These are phyloP conservation scores for Hemibagrus guttatus DNA, from an alignment of 2,797 vertebrate species.

Conservation along the genomic window DNA sequence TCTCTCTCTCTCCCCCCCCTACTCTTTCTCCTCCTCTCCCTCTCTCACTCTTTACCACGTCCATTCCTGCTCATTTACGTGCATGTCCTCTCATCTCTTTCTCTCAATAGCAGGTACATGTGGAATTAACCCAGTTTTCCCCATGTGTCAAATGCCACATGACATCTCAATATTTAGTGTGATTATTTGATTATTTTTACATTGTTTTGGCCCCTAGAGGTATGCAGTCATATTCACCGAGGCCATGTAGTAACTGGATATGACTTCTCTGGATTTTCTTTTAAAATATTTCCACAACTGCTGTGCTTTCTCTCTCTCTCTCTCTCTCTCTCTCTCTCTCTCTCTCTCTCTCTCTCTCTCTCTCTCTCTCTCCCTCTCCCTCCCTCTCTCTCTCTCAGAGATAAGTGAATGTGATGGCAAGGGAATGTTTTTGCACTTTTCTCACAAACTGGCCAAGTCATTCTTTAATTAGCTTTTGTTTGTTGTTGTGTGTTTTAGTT, in stretches of 20 bases:
- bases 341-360: background rate
- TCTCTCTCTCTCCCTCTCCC: background rate
- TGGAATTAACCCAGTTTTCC: constrained; percentile 24
- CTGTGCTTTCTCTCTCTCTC: background rate
- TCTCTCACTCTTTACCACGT: constrained; percentile 31
- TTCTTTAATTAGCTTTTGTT: constrained; percentile 69
- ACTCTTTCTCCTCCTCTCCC: background rate
- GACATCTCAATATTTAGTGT: constrained; percentile 35
- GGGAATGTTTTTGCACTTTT: constrained; percentile 57
- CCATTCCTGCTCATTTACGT: constrained; percentile 12
- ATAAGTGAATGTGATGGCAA: constrained; percentile 67
- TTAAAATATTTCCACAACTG: background rate
- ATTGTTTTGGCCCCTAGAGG: constrained; percentile 20
- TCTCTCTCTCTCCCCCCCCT: background rate
- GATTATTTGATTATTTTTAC: constrained; percentile 31
- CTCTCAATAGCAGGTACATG: constrained; percentile 25
- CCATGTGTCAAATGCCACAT: constrained; percentile 29
- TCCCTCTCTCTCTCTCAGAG: constrained; percentile 46
- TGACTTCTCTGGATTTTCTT: constrained; percentile 1
- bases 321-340: background rate
- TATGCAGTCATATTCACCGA: background rate
- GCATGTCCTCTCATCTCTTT: constrained; percentile 11
- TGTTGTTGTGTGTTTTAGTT: constrained; percentile 62
- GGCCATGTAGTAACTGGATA: background rate
- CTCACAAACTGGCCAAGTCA: constrained; percentile 56